phyloP scores from a whole-genome alignment of 2,888 invertebrate genomes.

The Carcina quercana region DNA sequence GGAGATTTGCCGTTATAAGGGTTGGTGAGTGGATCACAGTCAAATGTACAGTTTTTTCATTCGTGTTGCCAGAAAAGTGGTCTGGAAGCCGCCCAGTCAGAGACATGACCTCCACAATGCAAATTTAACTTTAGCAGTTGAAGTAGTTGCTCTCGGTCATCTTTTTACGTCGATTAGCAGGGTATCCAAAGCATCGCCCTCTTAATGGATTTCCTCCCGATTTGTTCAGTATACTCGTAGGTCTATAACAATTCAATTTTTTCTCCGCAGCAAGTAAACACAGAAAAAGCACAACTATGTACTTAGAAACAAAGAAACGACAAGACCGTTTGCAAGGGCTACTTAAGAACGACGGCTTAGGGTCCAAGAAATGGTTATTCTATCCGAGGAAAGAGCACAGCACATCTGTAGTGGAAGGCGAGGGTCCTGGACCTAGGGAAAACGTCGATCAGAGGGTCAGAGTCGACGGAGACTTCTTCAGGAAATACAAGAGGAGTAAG shows the following conservation, averaged over 20 bases:
- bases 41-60: too few species aligned
- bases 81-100: too few species aligned
- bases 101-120: too few species aligned
- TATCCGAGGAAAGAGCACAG: conserved; percentile 38
- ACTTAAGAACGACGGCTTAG: conserved; percentile 56
- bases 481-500: conserved; percentile 51
- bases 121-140: too few species aligned
- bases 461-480: conserved; percentile 56
- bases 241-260: conserved; percentile 3
- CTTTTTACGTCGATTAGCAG: too few species aligned
- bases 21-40: too few species aligned
- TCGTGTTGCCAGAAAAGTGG: too few species aligned
- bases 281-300: conserved; percentile 49
- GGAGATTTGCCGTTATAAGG: too few species aligned
- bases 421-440: conserved; percentile 28
- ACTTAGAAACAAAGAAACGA: conserved; percentile 51
- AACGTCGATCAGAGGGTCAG: conserved; percentile 54
- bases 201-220: too few species aligned
- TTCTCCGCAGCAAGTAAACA: conserved; percentile 44
- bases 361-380: conserved; percentile 59
- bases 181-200: too few species aligned
- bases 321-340: conserved; percentile 55
- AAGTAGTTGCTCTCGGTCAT: too few species aligned
- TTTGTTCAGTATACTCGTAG: too few species aligned
- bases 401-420: conserved; percentile 15